Conservation (phyloP, 2,888 invertebrate genomes). For the Macrostomum cliftonense region DNA sequence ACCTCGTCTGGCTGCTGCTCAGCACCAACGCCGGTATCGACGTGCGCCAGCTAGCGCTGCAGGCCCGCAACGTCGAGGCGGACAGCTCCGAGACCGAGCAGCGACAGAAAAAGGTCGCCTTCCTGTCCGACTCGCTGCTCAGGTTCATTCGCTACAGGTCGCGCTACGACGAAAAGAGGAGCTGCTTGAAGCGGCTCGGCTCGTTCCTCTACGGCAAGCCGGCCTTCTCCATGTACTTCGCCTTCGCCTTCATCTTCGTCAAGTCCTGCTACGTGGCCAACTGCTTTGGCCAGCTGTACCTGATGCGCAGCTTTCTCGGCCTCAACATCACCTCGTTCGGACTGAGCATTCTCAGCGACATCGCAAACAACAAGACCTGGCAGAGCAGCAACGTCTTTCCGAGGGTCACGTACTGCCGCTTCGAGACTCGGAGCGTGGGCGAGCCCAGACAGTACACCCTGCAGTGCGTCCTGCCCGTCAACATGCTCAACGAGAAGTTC, state of each 20-base stretch:
- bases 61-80: too few relatives aligned
- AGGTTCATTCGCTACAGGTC: too few relatives aligned
- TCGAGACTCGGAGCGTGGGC: constrained; percentile 29
- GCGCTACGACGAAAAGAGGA: too few relatives aligned
- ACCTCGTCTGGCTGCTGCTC: neutral
- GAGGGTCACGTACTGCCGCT: constrained; percentile 33
- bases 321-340: constrained; percentile 34
- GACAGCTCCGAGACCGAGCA: too few relatives aligned
- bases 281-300: constrained; percentile 37
- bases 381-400: constrained; percentile 28
- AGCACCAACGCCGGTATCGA: neutral
- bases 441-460: constrained; percentile 18
- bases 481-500: constrained; percentile 20
- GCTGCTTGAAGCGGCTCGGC: too few relatives aligned
- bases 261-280: constrained; percentile 37
- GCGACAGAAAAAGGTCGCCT: too few relatives aligned
- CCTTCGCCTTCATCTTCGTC: constrained; percentile 28
- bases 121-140: too few relatives aligned
- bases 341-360: constrained; percentile 37
- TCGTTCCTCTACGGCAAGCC: neutral
- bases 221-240: constrained; percentile 3
- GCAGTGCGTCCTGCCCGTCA: constrained; percentile 22
- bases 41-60: too few relatives aligned
- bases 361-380: constrained; percentile 33
- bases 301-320: constrained; percentile 40